Base-by-base conservation (phyloP, 2,113 vertebrate species). In the Donacobius atricapilla region DNA sequence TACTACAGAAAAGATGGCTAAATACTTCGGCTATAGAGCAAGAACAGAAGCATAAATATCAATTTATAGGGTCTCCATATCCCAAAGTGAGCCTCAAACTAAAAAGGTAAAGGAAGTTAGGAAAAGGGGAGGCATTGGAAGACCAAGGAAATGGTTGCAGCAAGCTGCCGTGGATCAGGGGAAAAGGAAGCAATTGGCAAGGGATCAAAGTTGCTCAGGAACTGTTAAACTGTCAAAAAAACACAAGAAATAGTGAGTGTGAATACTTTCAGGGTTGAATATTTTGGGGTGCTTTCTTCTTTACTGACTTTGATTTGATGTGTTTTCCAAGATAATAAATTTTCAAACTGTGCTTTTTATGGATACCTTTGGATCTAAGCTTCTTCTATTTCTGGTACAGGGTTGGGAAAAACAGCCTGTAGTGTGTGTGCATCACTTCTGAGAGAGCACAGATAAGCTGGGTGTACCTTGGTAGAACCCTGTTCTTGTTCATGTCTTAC, bases 221-320 rank as follows among this genome's bases (percentile, higher is more conserved):
- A 39, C 63, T 61, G 35, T 89, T 79, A 65, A 75, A 47, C 76
- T 94, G 89, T 83, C 63, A 69, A 51, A 80, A 85, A 83, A 25
- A 0, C 45, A 35, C 31, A 80, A 86, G 75, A 90, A 88, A 70
- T 40, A 93, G 51, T 80, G 87, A 53, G 18, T 89, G 65, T 71
- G 40, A 90, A 71, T 72, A 37, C 40, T 76, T 68, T 23, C 30
- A 77, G 44, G 6, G 33, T 83, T 87, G 56, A 89, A 48, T 76
- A 79, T 90, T 91, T 94, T 85, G 64, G 44, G 47, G 27, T 75
- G 47, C 33, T 87, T 94, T 87, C 90, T 78, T 88, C 37, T 86
- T 51, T 48, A 33, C 57, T 50, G 65, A 47, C 75, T 78, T 56
- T 33, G 56, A 64, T 70, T 90, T 77, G 56, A 37, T 37, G 42